Base-by-base conservation (phyloP, 2,113 vertebrate species). In the Gopherus flavomarginatus region DNA sequence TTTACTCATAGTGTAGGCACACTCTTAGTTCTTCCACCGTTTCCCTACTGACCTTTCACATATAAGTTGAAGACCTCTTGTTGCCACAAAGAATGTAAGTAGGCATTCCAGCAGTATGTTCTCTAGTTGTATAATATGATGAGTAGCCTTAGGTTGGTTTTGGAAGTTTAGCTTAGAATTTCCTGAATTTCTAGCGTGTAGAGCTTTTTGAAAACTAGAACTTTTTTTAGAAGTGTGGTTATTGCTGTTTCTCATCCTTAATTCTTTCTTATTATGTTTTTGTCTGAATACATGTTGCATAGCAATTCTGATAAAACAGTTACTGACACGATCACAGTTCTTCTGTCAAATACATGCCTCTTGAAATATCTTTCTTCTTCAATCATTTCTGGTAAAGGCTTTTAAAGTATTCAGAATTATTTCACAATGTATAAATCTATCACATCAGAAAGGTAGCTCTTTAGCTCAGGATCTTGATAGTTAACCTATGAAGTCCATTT, bases 401-500 rank as follows among this genome's bases (percentile, higher is more conserved):
- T 82, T 65, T n/a, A 59, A 88, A 87, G 3, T 69, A 27, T 69
- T 87, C 3, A 10, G 49, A 93, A 89, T 81, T 81, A 78, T 62
- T 56, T 92, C 29, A 95, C 87, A 52, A 54, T 52, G 42, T 85
- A 17, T 72, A 89, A 35, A 92, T 49, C 24, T 31, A 26, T 80
- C 22, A 0, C 92, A 53, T 86, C 13, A n/a, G 14, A 31, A 83
- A 42, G 75, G 38, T 62, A 81, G 0, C 3, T 92, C 75, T 42
- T 42, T 42, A 42, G 42, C 42, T 42, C 21, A 59, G 26, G 57
- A 84, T 11, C 49, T 93, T 83, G 57, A n/a, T 24, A 35, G 83
- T 88, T 96, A 78, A 94, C 52, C 89, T 93, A 56, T 82, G 21
- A 78, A 79, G 16, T n/a, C 75, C 78, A 24, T 86, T 95, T 87